These are phyloP conservation scores for Tenthredo amoena DNA, from an alignment of 2,888 invertebrate genomes.

Conservation along the genomic window DNA sequence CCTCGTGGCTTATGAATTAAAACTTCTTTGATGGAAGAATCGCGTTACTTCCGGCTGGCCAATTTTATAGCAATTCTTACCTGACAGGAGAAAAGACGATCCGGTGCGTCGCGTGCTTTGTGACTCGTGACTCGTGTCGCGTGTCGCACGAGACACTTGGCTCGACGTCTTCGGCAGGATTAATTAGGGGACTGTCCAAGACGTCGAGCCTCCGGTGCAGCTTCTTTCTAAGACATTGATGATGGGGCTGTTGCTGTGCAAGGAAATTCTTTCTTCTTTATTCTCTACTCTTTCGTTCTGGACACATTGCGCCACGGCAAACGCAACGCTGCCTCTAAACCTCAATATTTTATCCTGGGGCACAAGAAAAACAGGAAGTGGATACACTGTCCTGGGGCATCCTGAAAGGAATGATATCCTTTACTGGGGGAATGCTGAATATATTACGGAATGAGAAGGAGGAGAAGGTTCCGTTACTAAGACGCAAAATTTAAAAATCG, in stretches of 20 bases:
- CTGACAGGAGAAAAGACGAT: background rate
- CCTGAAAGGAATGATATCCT: background rate
- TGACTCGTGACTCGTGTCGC: background rate
- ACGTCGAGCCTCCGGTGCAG: background rate
- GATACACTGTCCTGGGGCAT: constrained; percentile 11
- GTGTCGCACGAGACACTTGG: background rate
- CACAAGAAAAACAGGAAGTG: constrained; percentile 21
- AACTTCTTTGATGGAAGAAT: background rate
- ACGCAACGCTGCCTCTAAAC: background rate
- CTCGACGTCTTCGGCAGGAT: background rate
- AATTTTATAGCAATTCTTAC: background rate
- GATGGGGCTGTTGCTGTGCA: background rate
- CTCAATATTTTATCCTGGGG: background rate
- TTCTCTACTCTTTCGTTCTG: background rate
- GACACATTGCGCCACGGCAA: too few species aligned
- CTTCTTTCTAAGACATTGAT: background rate
- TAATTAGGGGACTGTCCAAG: background rate
- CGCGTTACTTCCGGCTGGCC: background rate
- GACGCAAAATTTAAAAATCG: too few species aligned
- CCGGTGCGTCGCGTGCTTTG: background rate
- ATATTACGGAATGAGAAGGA: background rate
- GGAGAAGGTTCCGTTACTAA: background rate
- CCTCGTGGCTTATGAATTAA: background rate
- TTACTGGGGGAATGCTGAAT: background rate
- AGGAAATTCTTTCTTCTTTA: background rate